phyloP scores from a whole-genome alignment of 2,888 invertebrate genomes.

The Caenorhabditis panamensis region DNA sequence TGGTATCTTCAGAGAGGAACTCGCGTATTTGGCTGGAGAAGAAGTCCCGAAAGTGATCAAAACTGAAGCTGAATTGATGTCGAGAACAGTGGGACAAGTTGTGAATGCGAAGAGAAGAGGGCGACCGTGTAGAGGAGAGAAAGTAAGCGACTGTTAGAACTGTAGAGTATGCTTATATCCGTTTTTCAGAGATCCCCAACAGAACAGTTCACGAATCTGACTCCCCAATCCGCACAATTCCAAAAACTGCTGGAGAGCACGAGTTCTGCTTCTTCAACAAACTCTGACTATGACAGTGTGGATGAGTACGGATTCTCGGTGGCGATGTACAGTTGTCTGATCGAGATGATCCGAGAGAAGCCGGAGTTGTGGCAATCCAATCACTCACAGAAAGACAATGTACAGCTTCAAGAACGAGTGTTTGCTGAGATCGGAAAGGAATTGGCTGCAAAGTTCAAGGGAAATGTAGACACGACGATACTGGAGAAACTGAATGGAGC shows the following conservation, averaged over 20 bases:
- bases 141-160: constrained; percentile 12
- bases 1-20: constrained; percentile 36
- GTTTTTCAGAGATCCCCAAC: constrained; percentile 30
- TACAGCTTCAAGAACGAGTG: background rate
- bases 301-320: constrained; percentile 39
- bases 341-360: constrained; percentile 37
- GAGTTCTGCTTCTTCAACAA: constrained; percentile 1
- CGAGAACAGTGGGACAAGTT: constrained; percentile 34
- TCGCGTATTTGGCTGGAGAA: constrained; percentile 31
- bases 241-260: constrained; percentile 29
- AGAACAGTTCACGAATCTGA: constrained; percentile 27
- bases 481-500: constrained; percentile 22
- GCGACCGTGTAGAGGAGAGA: constrained; percentile 32
- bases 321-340: constrained; percentile 36
- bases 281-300: background rate
- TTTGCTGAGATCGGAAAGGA: constrained; percentile 32
- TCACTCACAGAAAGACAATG: constrained; percentile 9
- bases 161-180: background rate
- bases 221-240: constrained; percentile 36
- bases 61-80: background rate
- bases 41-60: background rate
- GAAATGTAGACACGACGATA: background rate
- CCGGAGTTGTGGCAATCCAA: constrained; percentile 32
- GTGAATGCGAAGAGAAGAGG: constrained; percentile 38
- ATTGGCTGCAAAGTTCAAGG: constrained; percentile 24